phyloP scores from a whole-genome alignment of 2,888 invertebrate species.

The Corythucha ciliata region DNA sequence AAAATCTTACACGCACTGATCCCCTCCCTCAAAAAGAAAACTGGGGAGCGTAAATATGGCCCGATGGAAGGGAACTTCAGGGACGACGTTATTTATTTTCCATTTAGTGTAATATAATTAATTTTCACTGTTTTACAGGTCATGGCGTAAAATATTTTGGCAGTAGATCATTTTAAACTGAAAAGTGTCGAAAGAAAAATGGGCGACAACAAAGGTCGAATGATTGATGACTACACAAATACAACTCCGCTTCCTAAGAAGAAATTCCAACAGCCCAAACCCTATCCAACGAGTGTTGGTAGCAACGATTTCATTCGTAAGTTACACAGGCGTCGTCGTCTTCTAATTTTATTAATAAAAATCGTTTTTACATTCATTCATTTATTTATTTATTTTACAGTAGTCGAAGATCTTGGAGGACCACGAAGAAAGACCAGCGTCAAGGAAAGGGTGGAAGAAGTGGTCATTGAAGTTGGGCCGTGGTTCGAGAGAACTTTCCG shows the following conservation, averaged over 20 bases:
- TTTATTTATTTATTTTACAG: conserved; percentile 40
- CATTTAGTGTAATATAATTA: too few relatives aligned
- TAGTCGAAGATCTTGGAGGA: conserved; percentile 42
- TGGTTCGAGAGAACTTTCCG: conserved; percentile 45
- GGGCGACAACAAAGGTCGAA: too few relatives aligned
- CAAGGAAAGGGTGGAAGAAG: conserved; percentile 39
- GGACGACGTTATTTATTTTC: too few relatives aligned
- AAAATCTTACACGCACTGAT: too few relatives aligned
- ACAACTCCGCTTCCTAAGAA: conserved; percentile 29
- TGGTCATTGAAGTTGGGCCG: too few relatives aligned
- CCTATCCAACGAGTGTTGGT: conserved; percentile 41
- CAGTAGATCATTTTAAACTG: too few relatives aligned
- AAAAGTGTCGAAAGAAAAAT: too few relatives aligned
- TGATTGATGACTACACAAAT: conserved; percentile 29
- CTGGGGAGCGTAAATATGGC: too few relatives aligned
- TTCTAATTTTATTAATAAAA: conserved; percentile 4
- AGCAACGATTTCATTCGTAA: conserved; percentile 53
- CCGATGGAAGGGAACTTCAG: too few relatives aligned
- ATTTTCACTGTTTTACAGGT: too few relatives aligned
- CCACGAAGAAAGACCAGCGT: conserved; percentile 38
- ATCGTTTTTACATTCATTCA: conserved; percentile 6
- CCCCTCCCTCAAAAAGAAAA: too few relatives aligned
- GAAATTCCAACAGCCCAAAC: conserved; percentile 26
- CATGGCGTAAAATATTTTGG: too few relatives aligned
- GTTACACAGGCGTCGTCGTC: conserved; percentile 36